Conservation (phyloP, 2,888 invertebrate genomes). For the Adelognathus sp. region DNA sequence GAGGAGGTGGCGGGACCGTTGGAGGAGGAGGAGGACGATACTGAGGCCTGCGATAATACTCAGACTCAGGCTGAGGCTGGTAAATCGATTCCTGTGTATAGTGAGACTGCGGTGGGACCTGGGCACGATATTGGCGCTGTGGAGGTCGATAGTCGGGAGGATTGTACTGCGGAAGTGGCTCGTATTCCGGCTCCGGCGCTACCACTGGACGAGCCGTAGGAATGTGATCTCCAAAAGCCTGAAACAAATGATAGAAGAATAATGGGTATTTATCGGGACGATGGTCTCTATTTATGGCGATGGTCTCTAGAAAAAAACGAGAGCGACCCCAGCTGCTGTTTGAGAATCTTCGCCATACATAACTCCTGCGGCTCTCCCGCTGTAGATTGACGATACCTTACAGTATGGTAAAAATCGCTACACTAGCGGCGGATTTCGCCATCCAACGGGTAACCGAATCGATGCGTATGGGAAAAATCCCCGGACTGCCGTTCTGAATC, state of each 20-base stretch:
- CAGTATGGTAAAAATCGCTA: too few relatives aligned
- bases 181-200: slow-evolving; percentile 81
- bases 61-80: slow-evolving; percentile 63
- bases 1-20: slow-evolving; percentile 71
- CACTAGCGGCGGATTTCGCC: too few relatives aligned
- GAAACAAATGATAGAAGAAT: slow-evolving; percentile 81
- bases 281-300: too few relatives aligned
- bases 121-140: slow-evolving; percentile 64
- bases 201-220: slow-evolving; percentile 79
- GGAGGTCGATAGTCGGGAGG: slow-evolving; percentile 75
- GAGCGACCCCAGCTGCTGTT: too few relatives aligned
- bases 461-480: too few relatives aligned
- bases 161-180: slow-evolving; percentile 74
- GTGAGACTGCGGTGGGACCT: slow-evolving; percentile 69
- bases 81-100: slow-evolving; percentile 55
- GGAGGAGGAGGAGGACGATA: slow-evolving; percentile 64
- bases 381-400: too few relatives aligned
- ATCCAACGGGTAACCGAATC: too few relatives aligned
- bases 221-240: slow-evolving; percentile 91
- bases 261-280: background rate
- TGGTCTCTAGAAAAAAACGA: too few relatives aligned
- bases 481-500: too few relatives aligned
- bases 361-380: too few relatives aligned
- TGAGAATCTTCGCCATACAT: too few relatives aligned
- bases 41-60: slow-evolving; percentile 65